phyloP scores from a whole-genome alignment of 2,113 vertebrate genomes.

The Oophaga pumilio region DNA sequence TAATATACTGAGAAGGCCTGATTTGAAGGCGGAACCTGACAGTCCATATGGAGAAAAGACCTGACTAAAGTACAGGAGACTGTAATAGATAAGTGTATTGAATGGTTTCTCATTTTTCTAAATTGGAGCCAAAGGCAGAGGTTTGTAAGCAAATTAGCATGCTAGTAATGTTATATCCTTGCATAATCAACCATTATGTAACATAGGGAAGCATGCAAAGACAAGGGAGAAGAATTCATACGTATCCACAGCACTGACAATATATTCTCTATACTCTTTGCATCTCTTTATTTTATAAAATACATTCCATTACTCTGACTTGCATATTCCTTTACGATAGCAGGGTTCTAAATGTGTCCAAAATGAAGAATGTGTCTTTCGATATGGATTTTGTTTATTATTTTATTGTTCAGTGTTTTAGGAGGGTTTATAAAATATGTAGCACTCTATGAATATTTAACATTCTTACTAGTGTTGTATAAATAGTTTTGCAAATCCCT shows the following conservation, averaged over 20 bases:
- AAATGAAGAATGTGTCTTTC: constrained; percentile 36
- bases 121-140: too few relatives aligned
- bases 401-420: constrained; percentile 39
- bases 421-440: constrained; percentile 44
- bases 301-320: constrained; percentile 15
- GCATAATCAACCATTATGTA: background rate
- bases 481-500: constrained; percentile 44
- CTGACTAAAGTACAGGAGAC: too few relatives aligned
- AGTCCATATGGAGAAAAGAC: too few relatives aligned
- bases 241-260: background rate
- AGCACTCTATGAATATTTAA: constrained; percentile 41
- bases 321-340: constrained; percentile 18
- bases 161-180: background rate
- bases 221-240: background rate
- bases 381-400: constrained; percentile 45
- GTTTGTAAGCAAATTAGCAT: background rate
- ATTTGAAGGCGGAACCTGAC: too few relatives aligned
- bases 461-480: constrained; percentile 33
- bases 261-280: background rate
- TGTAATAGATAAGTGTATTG: too few relatives aligned
- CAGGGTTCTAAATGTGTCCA: constrained; percentile 4
- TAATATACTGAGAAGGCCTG: too few relatives aligned
- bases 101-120: too few relatives aligned
- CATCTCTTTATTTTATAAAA: constrained; percentile 8
- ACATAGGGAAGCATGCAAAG: background rate